These are phyloP conservation scores for Carettochelys insculpta DNA, from an alignment of 2,113 vertebrate species.

Conservation along the genomic window DNA sequence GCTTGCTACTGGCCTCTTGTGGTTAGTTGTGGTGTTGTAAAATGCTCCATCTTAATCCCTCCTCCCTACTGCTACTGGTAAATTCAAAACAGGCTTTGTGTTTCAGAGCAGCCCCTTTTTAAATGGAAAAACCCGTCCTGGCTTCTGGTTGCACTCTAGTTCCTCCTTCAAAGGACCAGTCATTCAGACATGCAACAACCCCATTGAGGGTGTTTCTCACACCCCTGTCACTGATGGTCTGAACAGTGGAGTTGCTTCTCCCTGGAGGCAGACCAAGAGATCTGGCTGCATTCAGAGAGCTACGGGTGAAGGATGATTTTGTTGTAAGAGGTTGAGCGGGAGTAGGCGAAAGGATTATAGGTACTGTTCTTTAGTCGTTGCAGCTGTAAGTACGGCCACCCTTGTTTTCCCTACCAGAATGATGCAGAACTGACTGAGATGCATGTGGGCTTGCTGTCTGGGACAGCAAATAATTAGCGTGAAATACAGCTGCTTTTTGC, in stretches of 20 bases:
- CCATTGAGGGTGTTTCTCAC: not conserved
- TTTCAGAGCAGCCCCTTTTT: not conserved
- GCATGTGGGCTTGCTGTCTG: not conserved
- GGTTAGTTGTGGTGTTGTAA: not conserved
- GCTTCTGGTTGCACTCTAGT: not conserved
- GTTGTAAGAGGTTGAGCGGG: not conserved
- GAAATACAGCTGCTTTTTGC: accelerated
- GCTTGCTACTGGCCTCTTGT: not conserved
- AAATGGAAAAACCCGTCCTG: not conserved
- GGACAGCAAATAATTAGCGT: not conserved
- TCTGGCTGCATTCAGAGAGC: not conserved
- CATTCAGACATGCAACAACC: not conserved
- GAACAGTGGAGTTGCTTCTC: not conserved
- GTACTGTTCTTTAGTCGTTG: not conserved
- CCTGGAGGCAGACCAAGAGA: not conserved
- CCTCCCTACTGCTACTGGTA: not conserved
- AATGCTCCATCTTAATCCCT: not conserved
- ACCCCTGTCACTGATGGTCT: not conserved
- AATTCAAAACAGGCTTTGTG: not conserved
- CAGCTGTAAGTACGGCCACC: not conserved
- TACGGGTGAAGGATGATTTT: not conserved
- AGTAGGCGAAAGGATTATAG: not conserved
- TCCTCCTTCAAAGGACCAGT: not conserved
- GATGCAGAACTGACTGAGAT: not conserved
- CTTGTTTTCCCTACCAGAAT: not conserved